Percentiles rank a stretch among this genome's conserved stretches.
These are phyloP conservation scores for Melieria picta DNA, from an alignment of 2,888 invertebrate genomes.

Conservation along the genomic window DNA sequence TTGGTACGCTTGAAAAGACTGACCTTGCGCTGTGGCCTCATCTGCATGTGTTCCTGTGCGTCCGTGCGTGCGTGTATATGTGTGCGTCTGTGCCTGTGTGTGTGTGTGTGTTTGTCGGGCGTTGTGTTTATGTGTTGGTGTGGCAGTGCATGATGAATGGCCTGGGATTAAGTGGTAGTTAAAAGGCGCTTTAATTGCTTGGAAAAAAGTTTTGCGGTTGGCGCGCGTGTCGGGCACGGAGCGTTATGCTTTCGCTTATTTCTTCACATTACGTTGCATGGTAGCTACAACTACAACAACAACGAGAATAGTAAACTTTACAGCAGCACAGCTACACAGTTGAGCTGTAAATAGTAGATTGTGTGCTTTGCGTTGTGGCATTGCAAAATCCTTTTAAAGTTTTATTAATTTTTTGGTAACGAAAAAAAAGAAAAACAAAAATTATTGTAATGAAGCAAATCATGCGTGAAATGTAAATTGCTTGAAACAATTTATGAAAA, in stretches of 20 bases:
- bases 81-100: neutral
- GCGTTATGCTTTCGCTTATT: neutral
- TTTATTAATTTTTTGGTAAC: no score
- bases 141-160: conserved; percentile 7
- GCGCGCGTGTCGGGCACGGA: neutral
- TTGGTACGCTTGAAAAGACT: neutral
- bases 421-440: no score
- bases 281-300: no score
- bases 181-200: conserved; percentile 33
- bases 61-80: neutral
- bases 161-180: conserved; percentile 29
- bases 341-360: no score
- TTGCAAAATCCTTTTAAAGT: no score
- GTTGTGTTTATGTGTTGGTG: neutral
- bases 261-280: no score
- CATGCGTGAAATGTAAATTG: no score
- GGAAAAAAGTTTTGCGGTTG: conserved; percentile 24
- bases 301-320: no score
- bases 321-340: no score
- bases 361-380: no score
- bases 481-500: no score
- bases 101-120: neutral
- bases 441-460: no score
- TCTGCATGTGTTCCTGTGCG: neutral
- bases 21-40: neutral